Conservation (phyloP, 2,888 invertebrate species). For the Drosophila anomelani region DNA sequence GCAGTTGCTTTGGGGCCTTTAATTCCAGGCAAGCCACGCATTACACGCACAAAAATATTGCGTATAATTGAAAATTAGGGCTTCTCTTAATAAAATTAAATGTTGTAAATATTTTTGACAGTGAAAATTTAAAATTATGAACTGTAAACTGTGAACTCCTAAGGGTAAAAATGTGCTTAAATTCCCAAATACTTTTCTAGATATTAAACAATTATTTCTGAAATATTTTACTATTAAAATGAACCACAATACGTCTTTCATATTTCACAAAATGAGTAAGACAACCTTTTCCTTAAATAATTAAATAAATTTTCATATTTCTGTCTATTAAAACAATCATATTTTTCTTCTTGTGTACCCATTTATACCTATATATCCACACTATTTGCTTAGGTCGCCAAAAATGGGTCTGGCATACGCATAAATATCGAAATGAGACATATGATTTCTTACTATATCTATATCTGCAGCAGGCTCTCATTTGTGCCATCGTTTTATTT, state of each 20-base stretch:
- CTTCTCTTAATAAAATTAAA: no score
- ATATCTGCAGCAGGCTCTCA: slow-evolving; percentile 52
- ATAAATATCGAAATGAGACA: slow-evolving; percentile 76
- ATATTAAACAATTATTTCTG: neutral
- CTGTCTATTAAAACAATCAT: neutral
- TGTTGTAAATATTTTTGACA: no score
- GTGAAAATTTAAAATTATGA: no score
- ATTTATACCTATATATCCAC: slow-evolving; percentile 32
- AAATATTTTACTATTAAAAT: neutral
- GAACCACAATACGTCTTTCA: neutral
- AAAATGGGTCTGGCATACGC: slow-evolving; percentile 78
- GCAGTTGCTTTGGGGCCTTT: slow-evolving; percentile 62
- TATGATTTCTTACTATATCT: slow-evolving; percentile 74
- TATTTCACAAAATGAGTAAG: no score
- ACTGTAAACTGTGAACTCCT: no score
- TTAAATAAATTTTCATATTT: neutral
- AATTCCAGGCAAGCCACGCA: slow-evolving; percentile 37
- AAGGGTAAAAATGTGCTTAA: neutral
- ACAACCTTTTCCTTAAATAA: no score
- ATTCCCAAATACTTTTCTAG: neutral
- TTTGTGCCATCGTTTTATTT: slow-evolving; percentile 77
- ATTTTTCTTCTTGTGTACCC: neutral
- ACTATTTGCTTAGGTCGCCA: slow-evolving; percentile 81
- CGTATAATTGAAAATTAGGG: neutral
- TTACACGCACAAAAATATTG: neutral